Conservation (phyloP, 2,888 invertebrate genomes). For the Andricus curvator region DNA sequence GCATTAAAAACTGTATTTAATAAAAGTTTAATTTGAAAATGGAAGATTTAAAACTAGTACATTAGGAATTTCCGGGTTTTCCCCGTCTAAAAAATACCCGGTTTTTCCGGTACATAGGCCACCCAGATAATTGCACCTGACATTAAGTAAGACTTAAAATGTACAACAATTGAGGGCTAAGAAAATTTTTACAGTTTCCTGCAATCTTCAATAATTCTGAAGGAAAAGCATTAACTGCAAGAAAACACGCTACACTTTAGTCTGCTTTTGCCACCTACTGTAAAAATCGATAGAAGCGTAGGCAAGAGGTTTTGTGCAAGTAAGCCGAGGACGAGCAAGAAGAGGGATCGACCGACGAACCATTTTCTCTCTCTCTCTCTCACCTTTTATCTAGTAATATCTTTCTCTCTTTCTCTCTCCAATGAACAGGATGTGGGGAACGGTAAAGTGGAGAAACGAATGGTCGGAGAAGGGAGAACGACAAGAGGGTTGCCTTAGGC, state of each 20-base stretch:
- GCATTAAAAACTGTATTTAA: too few relatives aligned
- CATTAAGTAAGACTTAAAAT: too few relatives aligned
- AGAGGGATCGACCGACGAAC: slow-evolving; percentile 54
- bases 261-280: slow-evolving; percentile 43
- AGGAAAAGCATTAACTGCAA: slow-evolving; percentile 34
- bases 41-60: too few relatives aligned
- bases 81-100: too few relatives aligned
- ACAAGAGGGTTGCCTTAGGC: slow-evolving; percentile 54
- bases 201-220: slow-evolving; percentile 11
- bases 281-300: slow-evolving; percentile 59
- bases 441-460: slow-evolving; percentile 57
- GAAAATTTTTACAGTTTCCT: neutral
- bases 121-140: too few relatives aligned
- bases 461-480: slow-evolving; percentile 56
- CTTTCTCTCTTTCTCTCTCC: slow-evolving; percentile 49
- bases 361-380: slow-evolving; percentile 42
- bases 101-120: too few relatives aligned
- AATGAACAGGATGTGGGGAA: slow-evolving; percentile 65
- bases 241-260: slow-evolving; percentile 45
- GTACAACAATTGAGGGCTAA: too few relatives aligned
- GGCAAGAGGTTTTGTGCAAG: slow-evolving; percentile 52
- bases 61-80: too few relatives aligned
- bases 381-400: neutral
- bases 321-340: slow-evolving; percentile 48
- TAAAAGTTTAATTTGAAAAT: too few relatives aligned